Evolutionary conservation across 2,888 invertebrate species (phyloP).

Genomic region (Mystacides longicornis): DNA sequence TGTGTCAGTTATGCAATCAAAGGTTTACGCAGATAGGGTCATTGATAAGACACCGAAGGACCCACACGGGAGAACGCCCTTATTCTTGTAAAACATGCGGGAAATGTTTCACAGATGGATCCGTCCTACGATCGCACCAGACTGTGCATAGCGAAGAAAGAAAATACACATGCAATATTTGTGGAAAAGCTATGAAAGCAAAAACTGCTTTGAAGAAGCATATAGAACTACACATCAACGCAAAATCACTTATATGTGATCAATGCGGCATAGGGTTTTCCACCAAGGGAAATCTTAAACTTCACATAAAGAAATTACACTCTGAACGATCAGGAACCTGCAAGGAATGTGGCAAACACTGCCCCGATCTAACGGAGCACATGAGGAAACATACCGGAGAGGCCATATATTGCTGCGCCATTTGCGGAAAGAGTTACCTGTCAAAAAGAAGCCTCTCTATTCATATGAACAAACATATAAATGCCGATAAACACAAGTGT

Average conservation of each 20-base stretch:
- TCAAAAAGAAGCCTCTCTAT: conserved; percentile 8
- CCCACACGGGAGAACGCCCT: conserved; percentile 21
- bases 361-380: conserved; percentile 48
- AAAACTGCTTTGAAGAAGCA: conserved; percentile 47
- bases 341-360: conserved; percentile 45
- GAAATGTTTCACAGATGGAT: conserved; percentile 37
- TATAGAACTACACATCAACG: conserved; percentile 35
- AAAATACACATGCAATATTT: conserved; percentile 48
- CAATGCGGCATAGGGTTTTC: conserved; percentile 46
- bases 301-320: conserved; percentile 20
- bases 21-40: conserved; percentile 10
- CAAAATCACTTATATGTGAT: conserved; percentile 38
- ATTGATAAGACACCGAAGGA: conserved; percentile 11
- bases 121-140: conserved; percentile 37
- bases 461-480: conserved; percentile 30
- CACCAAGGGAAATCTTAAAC: conserved; percentile 32
- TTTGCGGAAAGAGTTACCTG: conserved; percentile 13
- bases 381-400: conserved; percentile 53
- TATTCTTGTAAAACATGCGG: conserved; percentile 23
- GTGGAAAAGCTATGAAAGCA: conserved; percentile 46
- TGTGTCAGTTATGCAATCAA: conserved; percentile 31
- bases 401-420: conserved; percentile 37
- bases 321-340: conserved; percentile 33
- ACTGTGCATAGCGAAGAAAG: conserved; percentile 44
- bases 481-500: conserved; percentile 15